Base-by-base conservation (phyloP, 2,797 vertebrate genomes). In the Sebastes iracundus region DNA sequence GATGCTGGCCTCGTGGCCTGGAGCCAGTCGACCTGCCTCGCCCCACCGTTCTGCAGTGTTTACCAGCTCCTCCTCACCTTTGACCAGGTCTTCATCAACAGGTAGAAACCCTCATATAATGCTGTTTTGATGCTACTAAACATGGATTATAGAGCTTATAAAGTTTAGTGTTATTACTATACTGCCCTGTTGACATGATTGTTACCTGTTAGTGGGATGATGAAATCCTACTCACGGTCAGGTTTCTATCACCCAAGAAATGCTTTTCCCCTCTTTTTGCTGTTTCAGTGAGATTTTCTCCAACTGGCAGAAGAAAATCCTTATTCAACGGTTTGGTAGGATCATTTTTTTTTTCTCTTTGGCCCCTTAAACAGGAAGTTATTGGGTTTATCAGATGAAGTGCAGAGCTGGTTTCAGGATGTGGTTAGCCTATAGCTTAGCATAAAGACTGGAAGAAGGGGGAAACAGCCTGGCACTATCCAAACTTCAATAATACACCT, bases 231-330 rank as follows among this genome's bases (percentile, higher is more conserved):
- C 18, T 62, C 20, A 27, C 2, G 2, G 42, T 55, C 46, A 30
- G 0, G 7, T 52, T n/a, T 62, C 14, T 42, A 18, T 33, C 14
- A 52, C 18, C 46, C 8, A 20, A 52, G 0, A 52, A 52, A 16
- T 64, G n/a, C 55, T 69, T 59, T 33, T 2, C 4, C 3, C 1
- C 4, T 49, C 6, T 27, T 62, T 66, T 67, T 77, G 5, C 28
- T 75, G 16, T 78, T 84, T 49, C 13, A 92, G 87, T 82, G 80
- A 86, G 69, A 69, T 71, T 4, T 75, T 90, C 80, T 56, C 65
- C 78, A 69, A 12, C 72, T 18, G 55, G 46, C 20, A 59, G 56
- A 67, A 52, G 68, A 25, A 72, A 61, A 38, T 70, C 63, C 30
- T 20, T 63, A 16, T 69, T 60, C 33, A 79, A 9, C 16, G 42